These are phyloP conservation scores for Aspidapion aeneum DNA, from an alignment of 2,888 invertebrate species.

Conservation along the genomic window DNA sequence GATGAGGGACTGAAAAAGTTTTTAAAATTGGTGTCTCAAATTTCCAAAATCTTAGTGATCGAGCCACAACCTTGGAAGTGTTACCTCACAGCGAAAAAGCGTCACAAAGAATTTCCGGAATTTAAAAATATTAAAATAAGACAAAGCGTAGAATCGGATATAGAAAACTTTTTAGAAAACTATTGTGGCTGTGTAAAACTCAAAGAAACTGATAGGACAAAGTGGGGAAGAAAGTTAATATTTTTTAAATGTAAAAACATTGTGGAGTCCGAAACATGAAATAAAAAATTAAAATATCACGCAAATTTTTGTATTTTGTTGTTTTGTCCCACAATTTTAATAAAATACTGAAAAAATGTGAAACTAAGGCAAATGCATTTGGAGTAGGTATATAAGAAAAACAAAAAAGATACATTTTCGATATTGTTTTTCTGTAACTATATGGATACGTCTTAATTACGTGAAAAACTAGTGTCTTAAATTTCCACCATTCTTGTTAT, in stretches of 20 bases:
- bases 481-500: conserved; percentile 60
- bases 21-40: conserved; percentile 54
- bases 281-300: no score
- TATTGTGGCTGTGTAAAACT: conserved; percentile 52
- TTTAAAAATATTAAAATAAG: conserved; percentile 59
- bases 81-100: conserved; percentile 70
- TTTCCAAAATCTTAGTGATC: conserved; percentile 60
- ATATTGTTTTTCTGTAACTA: conserved; percentile 78
- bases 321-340: no score
- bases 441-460: conserved; percentile 89
- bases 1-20: conserved; percentile 67
- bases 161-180: conserved; percentile 54
- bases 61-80: conserved; percentile 88
- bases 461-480: conserved; percentile 56
- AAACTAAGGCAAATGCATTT: conserved; percentile 4
- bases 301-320: no score
- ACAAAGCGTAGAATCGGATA: conserved; percentile 57
- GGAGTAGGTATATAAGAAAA: conserved; percentile 49
- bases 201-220: conserved; percentile 56
- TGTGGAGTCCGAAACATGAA: no score
- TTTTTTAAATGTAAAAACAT: conserved; percentile 55
- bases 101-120: conserved; percentile 63
- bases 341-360: no score
- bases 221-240: conserved; percentile 68
- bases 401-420: conserved; percentile 56